Conservation (phyloP, 2,113 vertebrate species). For the Plecturocebus donacophilus region DNA sequence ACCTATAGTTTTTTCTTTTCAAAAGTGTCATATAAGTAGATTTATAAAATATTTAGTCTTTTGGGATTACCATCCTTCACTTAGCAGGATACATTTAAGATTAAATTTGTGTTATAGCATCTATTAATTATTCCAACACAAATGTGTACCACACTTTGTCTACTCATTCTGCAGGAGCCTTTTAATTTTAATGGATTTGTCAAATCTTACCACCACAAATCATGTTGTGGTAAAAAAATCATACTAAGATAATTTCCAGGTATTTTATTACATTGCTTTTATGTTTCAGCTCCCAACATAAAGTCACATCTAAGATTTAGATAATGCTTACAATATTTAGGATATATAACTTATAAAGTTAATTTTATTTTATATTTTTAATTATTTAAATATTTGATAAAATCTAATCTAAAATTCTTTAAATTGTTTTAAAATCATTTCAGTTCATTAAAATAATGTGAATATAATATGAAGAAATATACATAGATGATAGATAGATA, state of each 20-base stretch:
- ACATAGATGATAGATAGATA: neutral
- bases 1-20: neutral
- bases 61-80: neutral
- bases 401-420: neutral
- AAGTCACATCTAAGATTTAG: neutral
- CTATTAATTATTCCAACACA: no score
- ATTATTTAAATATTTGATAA: neutral
- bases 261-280: neutral
- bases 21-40: neutral
- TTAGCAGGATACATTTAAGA: neutral
- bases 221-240: neutral
- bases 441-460: neutral
- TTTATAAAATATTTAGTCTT: neutral
- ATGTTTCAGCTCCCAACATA: neutral
- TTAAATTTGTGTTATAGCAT: no score
- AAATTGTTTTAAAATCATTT: neutral
- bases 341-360: neutral
- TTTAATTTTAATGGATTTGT: neutral
- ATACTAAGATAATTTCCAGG: neutral
- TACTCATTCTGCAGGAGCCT: neutral
- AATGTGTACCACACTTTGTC: neutral
- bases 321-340: neutral
- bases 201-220: neutral
- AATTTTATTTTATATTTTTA: neutral
- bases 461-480: neutral